phyloP scores from a whole-genome alignment of 2,113 vertebrate species.

The Orcinus orca region DNA sequence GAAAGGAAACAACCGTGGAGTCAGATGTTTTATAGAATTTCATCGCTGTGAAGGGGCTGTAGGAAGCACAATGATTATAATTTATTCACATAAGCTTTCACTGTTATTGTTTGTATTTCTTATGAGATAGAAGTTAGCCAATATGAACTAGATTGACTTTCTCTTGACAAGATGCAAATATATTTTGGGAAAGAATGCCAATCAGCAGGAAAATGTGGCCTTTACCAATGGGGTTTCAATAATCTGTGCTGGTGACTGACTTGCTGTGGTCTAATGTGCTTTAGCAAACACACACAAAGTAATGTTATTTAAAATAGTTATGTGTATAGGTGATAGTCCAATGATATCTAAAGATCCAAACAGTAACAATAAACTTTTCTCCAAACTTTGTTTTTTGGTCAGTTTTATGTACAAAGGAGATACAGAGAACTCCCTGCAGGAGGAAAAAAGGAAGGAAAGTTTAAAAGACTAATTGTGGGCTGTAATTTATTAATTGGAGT shows the following conservation, averaged over 20 bases:
- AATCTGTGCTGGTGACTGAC: background rate
- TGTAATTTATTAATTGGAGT: background rate
- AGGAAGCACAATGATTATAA: background rate
- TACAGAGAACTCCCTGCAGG: background rate
- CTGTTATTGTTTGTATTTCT: background rate
- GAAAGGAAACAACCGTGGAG: background rate
- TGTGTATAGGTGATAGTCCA: background rate
- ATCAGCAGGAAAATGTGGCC: background rate
- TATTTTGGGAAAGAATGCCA: conserved; percentile 19
- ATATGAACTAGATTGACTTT: background rate
- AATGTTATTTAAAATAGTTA: background rate
- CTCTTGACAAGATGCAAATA: conserved; percentile 8
- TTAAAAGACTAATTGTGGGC: background rate
- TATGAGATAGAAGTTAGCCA: background rate
- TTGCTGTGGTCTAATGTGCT: background rate
- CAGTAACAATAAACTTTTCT: conserved; percentile 1
- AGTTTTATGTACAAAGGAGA: background rate
- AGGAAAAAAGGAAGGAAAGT: background rate
- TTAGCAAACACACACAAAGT: background rate
- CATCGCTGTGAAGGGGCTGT: background rate
- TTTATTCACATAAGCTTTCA: background rate
- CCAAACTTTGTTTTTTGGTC: background rate
- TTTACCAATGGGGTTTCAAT: background rate
- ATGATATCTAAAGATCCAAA: background rate
- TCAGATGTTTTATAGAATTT: background rate